These are phyloP conservation scores for Hypomesus transpacificus DNA, from an alignment of 2,113 vertebrate species.

Conservation along the genomic window DNA sequence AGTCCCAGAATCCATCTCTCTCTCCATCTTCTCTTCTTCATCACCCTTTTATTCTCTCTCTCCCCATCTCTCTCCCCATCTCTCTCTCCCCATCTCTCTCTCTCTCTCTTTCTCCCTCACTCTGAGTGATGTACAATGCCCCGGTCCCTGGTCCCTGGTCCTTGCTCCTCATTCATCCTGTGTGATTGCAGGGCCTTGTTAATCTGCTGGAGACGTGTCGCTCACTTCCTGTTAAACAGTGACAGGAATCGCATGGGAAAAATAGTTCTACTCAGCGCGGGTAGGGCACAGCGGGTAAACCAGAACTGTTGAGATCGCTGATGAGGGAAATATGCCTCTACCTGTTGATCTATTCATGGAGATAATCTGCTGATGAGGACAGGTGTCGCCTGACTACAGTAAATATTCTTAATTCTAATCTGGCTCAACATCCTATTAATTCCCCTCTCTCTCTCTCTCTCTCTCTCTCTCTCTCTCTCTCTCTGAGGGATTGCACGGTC, in stretches of 20 bases:
- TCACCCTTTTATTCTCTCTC: background rate
- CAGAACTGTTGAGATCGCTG: background rate
- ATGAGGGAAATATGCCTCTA: background rate
- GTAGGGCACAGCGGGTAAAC: background rate
- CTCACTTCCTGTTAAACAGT: constrained; percentile 63
- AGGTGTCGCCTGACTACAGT: too few species aligned
- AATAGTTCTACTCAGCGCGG: background rate
- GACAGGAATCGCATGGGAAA: background rate
- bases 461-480: constrained; percentile 70
- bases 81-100: constrained; percentile 13
- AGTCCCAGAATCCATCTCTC: constrained; percentile 80
- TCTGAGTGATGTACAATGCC: constrained; percentile 5
- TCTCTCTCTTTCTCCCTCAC: constrained; percentile 73
- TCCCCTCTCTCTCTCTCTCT: background rate
- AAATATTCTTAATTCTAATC: background rate
- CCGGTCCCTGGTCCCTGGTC: constrained; percentile 48
- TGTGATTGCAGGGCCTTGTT: constrained; percentile 87
- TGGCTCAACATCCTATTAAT: constrained; percentile 23
- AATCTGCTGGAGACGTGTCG: constrained; percentile 80
- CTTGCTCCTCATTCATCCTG: constrained; percentile 78
- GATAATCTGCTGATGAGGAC: background rate
- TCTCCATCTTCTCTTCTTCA: constrained; percentile 60
- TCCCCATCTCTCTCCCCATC: background rate
- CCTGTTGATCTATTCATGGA: background rate
- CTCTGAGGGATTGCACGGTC: constrained; percentile 87